Evolutionary conservation across 2,797 vertebrate genomes (phyloP).

Genomic region (Diplodus puntazzo): DNA sequence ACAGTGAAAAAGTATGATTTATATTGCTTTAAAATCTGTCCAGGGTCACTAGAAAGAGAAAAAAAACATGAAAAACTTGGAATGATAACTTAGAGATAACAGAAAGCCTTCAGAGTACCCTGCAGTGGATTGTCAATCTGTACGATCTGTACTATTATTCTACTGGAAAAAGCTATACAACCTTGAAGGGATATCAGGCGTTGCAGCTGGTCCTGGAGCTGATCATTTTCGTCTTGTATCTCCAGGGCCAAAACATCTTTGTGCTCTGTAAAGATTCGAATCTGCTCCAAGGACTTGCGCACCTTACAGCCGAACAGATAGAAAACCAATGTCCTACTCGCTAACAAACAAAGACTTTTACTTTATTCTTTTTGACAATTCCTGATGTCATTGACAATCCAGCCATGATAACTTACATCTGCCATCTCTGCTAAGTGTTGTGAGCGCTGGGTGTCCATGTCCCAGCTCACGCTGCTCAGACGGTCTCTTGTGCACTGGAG

Average conservation of each 20-base stretch:
- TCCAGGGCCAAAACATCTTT: constrained; percentile 77
- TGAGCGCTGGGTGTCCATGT: constrained; percentile 69
- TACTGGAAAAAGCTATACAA: constrained; percentile 12
- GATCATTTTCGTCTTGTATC: constrained; percentile 86
- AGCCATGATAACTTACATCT: constrained; percentile 59
- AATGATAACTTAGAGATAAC: neutral
- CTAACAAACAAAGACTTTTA: neutral
- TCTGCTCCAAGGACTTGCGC: constrained; percentile 84
- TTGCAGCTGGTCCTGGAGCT: constrained; percentile 81
- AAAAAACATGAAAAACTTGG: neutral
- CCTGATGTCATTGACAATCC: neutral
- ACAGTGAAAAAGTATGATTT: neutral
- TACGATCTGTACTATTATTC: neutral
- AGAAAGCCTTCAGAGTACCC: neutral
- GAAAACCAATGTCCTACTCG: neutral
- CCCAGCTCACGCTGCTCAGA: constrained; percentile 59
- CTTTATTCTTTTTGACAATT: neutral
- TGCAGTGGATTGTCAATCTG: neutral
- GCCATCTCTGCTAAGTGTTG: constrained; percentile 73
- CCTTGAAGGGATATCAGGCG: constrained; percentile 82
- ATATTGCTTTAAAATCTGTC: neutral
- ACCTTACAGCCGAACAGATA: constrained; percentile 78
- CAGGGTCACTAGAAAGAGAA: neutral
- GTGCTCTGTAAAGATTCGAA: constrained; percentile 82
- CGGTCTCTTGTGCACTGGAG: constrained; percentile 43